Evolutionary conservation across 2,113 vertebrate genomes (phyloP).

Genomic region (Calidris pygmaea): DNA sequence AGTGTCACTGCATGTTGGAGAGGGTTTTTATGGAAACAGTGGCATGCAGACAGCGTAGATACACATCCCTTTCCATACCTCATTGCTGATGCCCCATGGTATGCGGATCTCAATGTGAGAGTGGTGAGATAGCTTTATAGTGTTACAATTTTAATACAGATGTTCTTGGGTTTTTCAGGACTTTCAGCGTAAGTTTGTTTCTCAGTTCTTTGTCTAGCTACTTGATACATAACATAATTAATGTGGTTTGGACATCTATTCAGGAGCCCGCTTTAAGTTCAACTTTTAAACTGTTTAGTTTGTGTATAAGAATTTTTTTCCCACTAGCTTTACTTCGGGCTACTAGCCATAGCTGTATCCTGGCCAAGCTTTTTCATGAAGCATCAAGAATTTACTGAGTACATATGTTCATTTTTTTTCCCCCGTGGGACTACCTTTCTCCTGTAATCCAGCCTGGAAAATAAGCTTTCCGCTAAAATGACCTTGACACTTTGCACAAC

Average conservation of each 20-base stretch:
- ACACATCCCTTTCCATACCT: background rate
- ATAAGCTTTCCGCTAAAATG: constrained; percentile 14
- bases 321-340: constrained; percentile 20
- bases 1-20: background rate
- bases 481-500: background rate
- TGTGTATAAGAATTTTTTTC: background rate
- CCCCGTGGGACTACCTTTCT: constrained; percentile 21
- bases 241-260: background rate
- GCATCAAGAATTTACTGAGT: constrained; percentile 67
- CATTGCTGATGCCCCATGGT: background rate
- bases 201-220: background rate
- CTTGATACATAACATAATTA: background rate
- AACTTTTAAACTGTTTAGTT: constrained; percentile 2
- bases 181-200: background rate
- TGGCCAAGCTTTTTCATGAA: constrained; percentile 60
- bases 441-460: constrained; percentile 41
- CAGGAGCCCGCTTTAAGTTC: constrained; percentile 10
- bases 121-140: background rate
- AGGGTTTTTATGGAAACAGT: background rate
- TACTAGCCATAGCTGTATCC: constrained; percentile 54
- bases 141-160: background rate
- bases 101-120: background rate
- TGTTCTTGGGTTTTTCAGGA: background rate
- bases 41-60: rapidly evolving
- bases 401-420: constrained; percentile 33